These are phyloP conservation scores for Hydrolagus affinis DNA, from an alignment of 2,113 vertebrate genomes.

Conservation along the genomic window DNA sequence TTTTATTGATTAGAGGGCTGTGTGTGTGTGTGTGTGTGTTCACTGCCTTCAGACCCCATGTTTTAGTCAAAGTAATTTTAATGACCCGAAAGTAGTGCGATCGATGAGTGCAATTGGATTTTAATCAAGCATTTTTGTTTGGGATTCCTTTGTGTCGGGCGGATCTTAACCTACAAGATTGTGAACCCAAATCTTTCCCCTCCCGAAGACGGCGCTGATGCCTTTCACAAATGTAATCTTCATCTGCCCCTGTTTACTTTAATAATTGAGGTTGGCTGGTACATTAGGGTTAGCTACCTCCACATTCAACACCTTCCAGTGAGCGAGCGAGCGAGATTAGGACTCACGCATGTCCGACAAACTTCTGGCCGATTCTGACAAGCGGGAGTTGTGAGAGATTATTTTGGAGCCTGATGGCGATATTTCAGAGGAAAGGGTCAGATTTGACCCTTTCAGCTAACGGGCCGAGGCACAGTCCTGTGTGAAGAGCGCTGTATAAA, in stretches of 20 bases:
- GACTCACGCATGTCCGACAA: not conserved
- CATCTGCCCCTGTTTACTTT: not conserved
- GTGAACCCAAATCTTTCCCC: not conserved
- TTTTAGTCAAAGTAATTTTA: slow-evolving; percentile 18
- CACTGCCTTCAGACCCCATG: slow-evolving; percentile 19
- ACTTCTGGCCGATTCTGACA: not conserved
- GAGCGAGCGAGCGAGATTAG: no score
- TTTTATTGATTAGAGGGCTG: slow-evolving; percentile 69
- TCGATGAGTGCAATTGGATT: slow-evolving; percentile 1
- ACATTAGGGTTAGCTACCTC: not conserved
- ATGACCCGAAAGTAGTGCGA: slow-evolving; percentile 19
- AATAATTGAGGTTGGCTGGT: slow-evolving; percentile 1
- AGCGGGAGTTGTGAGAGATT: not conserved
- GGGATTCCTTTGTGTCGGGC: not conserved
- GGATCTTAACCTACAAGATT: not conserved
- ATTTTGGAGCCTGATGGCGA: not conserved
- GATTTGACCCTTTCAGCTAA: not conserved
- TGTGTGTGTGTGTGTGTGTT: no score
- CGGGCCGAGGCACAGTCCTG: no score
- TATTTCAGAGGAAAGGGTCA: not conserved
- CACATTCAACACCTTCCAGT: not conserved
- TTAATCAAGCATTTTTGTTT: not conserved
- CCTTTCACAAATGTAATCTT: not conserved
- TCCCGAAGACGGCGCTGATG: not conserved
- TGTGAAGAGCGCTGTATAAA: no score